Base-by-base conservation (phyloP, 1,140 invertebrate genomes). In the Argopecten irradians region DNA sequence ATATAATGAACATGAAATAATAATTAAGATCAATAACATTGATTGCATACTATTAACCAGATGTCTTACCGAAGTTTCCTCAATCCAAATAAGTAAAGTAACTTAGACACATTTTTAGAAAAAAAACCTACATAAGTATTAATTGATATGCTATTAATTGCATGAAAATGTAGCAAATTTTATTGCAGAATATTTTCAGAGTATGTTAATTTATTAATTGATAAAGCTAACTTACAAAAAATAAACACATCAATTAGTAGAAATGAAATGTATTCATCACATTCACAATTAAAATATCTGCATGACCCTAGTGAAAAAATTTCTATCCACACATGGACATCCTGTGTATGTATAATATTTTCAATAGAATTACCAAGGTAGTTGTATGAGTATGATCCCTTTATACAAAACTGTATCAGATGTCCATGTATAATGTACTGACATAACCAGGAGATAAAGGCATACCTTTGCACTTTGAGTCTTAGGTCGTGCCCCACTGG, bases 401-500 rank as follows among this genome's bases (percentile, higher is more conserved):
- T 13, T 13, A 55, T n/a, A 13, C 13, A 55, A 55, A 55, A 13
- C 46, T 14, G 13, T 84, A 19, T 32, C 19, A 19, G 19, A 32
- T 84, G 83, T 8, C n/a, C 83, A n/a, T 19, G 83, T 84, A n/a
- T 19, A 19, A 19, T 84, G n/a, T 7, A 32, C n/a, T 19, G n/a
- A 84, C n/a, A 19, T 19, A 19, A 9, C 19, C 34, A 28, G 14
- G n/a, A 0, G 34, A 84, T 7, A 28, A n/a, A 7, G 34, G 14
- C 35, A n/a, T 41, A 86, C 32, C 32, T n/a, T n/a, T 36, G 14
- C 82, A 8, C 22, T 43, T 28, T 84, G 8, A 8, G 89, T 39
- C 88, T 93, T 93, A n/a, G 93, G 93, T 82, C 91, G 88, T 1
- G 92, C 93, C 33, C 91, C 93, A 82, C 91, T 88, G 0, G 83